These are phyloP conservation scores for Sebastes hubbsi DNA, from an alignment of 2,797 vertebrate species.

Conservation along the genomic window DNA sequence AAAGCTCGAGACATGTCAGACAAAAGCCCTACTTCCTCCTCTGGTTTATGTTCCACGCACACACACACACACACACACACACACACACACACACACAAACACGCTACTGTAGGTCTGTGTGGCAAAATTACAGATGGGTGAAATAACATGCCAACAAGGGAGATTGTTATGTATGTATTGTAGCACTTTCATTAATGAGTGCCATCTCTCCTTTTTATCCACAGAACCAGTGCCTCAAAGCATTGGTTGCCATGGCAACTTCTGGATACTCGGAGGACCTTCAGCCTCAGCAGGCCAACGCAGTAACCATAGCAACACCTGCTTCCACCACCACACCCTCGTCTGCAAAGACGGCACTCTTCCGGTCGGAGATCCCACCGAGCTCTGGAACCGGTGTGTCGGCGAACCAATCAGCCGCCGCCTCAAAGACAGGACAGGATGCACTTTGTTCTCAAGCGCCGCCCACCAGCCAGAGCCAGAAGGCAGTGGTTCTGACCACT, in stretches of 20 bases:
- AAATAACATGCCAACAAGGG: neutral
- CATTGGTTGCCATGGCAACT: conserved; percentile 88
- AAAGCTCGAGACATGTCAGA: conserved; percentile 49
- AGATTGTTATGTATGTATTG: neutral
- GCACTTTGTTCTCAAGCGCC: conserved; percentile 75
- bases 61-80: neutral
- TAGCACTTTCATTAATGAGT: conserved; percentile 39
- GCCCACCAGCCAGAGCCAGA: conserved; percentile 72
- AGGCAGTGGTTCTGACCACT: conserved; percentile 70
- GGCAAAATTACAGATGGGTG: neutral
- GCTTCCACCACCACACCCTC: conserved; percentile 80
- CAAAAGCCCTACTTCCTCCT: conserved; percentile 67
- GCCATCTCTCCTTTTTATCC: conserved; percentile 33
- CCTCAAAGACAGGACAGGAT: conserved; percentile 75
- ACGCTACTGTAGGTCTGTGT: neutral
- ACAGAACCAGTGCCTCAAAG: conserved; percentile 70
- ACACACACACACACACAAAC: neutral
- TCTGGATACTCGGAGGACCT: conserved; percentile 90
- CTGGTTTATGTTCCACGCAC: conserved; percentile 26
- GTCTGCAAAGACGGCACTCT: conserved; percentile 79
- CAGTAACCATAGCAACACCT: conserved; percentile 77
- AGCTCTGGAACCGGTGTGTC: conserved; percentile 67
- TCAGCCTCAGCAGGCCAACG: conserved; percentile 84
- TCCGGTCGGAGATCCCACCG: conserved; percentile 84
- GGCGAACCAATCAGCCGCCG: conserved; percentile 54